Evolutionary conservation across 1,140 invertebrate species (phyloP), one percentile per base, ranked within the genome.

Genomic region (Phymastichus coffea): DNA sequence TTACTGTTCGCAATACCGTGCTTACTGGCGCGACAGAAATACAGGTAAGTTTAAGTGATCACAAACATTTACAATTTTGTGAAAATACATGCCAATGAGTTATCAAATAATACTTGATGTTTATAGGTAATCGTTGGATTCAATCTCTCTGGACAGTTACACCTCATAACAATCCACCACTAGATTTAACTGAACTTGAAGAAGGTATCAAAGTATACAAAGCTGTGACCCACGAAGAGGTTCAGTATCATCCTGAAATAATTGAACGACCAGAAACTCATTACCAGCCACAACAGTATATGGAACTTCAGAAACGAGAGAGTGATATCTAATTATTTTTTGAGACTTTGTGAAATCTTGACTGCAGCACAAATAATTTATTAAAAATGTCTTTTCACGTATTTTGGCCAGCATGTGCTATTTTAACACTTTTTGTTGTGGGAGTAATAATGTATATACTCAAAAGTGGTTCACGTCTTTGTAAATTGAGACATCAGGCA

Each of bases 11-110:
- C 85, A 84, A 63, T 86, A 93, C 71, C 86, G 84, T 37, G 76
- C 84, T 30, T 94, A 94, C 65, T 94, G 91, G 92, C 82, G 87
- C 49, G 88, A 92, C 73, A 84, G 86, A 66, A 86, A 92, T 69
- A 93, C 92, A 63, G 90, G 90, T 87, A 75, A 80, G 60, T 66
- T 60, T 60, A n/a, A 37, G 23, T 23, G 37, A 52, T 63, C 19
- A 33, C 19, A 60, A 52, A 55, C 28, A 55, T 26, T 48, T 56
- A 19, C 66, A 51, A 62, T 57, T 48, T 55, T 17, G 10, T 25
- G 14, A 15, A 30, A 14, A 12, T 8, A 35, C 43, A 17, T 23
- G 6, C 35, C n/a, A n/a, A n/a, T n/a, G n/a, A n/a, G n/a, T n/a
- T n/a, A n/a, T n/a, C n/a, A 23, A 25, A 54, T 15, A 20, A 26